Evolutionary conservation across 2,113 vertebrate genomes (phyloP).

Genomic region (Gadus macrocephalus): DNA sequence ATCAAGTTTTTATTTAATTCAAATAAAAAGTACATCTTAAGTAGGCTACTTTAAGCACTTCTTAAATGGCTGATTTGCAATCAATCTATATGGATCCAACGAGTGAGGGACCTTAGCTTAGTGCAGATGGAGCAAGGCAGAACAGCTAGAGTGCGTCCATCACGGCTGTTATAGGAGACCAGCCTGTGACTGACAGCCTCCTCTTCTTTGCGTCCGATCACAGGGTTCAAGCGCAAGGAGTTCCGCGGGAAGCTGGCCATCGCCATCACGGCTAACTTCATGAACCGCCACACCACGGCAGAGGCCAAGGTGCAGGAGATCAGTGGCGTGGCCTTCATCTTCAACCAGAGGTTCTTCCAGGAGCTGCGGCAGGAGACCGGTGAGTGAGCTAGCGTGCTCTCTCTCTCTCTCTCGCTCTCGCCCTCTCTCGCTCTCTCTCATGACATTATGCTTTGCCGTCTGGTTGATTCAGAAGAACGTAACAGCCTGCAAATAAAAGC

Average conservation of each 20-base stretch:
- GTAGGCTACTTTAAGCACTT: neutral
- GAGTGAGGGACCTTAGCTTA: too few species aligned
- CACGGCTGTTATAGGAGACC: too few species aligned
- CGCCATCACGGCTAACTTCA: slow-evolving; percentile 96
- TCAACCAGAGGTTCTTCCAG: slow-evolving; percentile 97
- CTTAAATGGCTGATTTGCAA: too few species aligned
- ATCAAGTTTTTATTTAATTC: neutral
- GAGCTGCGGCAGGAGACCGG: slow-evolving; percentile 91
- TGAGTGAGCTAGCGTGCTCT: slow-evolving; percentile 43
- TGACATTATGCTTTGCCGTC: too few species aligned
- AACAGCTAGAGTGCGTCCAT: too few species aligned
- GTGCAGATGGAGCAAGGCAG: too few species aligned
- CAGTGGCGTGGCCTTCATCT: slow-evolving; percentile 96
- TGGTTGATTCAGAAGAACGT: too few species aligned
- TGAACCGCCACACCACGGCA: slow-evolving; percentile 89
- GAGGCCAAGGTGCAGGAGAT: slow-evolving; percentile 98
- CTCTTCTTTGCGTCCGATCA: neutral
- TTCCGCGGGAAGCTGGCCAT: slow-evolving; percentile 95
- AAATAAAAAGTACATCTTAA: neutral
- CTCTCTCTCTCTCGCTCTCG: neutral
- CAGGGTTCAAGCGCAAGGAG: slow-evolving; percentile 89
- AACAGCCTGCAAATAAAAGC: too few species aligned
- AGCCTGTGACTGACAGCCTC: too few species aligned
- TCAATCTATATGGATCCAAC: too few species aligned
- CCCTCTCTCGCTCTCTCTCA: neutral